Percentiles rank a stretch among this genome's conserved stretches.
Evolutionary conservation across 1,140 invertebrate species (phyloP).

Genomic region (Drosophila miranda): DNA sequence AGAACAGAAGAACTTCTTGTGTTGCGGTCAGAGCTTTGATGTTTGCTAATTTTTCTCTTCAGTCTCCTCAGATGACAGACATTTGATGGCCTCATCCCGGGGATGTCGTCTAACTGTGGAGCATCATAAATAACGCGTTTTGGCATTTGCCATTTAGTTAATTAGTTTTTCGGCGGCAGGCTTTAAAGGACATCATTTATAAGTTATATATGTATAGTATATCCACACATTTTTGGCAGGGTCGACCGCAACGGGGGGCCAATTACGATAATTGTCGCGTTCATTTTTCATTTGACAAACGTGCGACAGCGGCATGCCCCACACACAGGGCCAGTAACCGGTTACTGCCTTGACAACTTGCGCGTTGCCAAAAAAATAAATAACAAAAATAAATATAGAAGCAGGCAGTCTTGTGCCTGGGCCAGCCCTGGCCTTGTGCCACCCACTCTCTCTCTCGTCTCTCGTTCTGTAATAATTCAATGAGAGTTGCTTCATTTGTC

Average conservation of each 20-base stretch:
- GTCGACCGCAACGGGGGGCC: constrained; percentile 39
- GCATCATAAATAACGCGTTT: constrained; percentile 54
- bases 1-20: constrained; percentile 4
- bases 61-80: constrained; percentile 39
- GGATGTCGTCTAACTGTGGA: background rate
- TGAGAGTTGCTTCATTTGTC: constrained; percentile 69
- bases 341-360: constrained; percentile 58
- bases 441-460: background rate
- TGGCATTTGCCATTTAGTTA: constrained; percentile 56
- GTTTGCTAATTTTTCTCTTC: constrained; percentile 19
- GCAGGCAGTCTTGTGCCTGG: too few species aligned
- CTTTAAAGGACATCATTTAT: constrained; percentile 57
- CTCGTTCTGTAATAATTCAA: constrained; percentile 66
- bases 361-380: constrained; percentile 35
- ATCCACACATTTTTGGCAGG: constrained; percentile 19
- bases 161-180: constrained; percentile 49
- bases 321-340: constrained; percentile 28
- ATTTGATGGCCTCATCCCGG: constrained; percentile 20
- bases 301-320: constrained; percentile 35
- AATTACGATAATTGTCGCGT: constrained; percentile 77
- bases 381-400: constrained; percentile 1
- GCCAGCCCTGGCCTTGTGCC: background rate
- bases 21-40: constrained; percentile 36
- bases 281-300: constrained; percentile 77
- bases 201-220: constrained; percentile 24